Evolutionary conservation across 2,888 invertebrate genomes (phyloP).

Genomic region (Eupelmus urozonus): DNA sequence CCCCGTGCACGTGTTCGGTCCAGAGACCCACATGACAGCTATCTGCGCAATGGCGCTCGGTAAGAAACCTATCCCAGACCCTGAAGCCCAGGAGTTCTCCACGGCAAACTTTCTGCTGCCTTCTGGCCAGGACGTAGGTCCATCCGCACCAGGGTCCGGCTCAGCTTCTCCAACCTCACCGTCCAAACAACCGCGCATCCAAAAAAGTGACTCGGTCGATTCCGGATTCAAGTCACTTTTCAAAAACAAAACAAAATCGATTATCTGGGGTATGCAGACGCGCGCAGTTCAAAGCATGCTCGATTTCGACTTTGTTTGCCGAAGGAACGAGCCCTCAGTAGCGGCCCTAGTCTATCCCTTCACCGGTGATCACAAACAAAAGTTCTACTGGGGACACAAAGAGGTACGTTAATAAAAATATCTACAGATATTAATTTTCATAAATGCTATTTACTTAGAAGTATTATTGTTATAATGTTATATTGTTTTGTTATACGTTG

Average conservation of each 20-base stretch:
- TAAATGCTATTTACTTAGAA: background rate
- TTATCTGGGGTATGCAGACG: slow-evolving; percentile 99
- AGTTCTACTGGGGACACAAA: slow-evolving; percentile 99
- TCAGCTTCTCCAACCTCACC: slow-evolving; percentile 60
- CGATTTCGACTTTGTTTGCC: slow-evolving; percentile 96
- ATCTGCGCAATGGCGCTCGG: slow-evolving; percentile 99
- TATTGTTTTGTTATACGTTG: background rate
- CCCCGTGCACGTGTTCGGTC: slow-evolving; percentile 97
- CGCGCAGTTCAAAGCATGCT: slow-evolving; percentile 97
- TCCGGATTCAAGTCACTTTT: slow-evolving; percentile 82
- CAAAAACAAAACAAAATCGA: slow-evolving; percentile 90
- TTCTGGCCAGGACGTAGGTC: slow-evolving; percentile 82
- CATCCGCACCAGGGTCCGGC: slow-evolving; percentile 61
- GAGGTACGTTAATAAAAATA: slow-evolving; percentile 80
- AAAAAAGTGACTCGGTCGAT: slow-evolving; percentile 68
- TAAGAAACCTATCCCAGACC: slow-evolving; percentile 88
- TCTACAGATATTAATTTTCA: background rate
- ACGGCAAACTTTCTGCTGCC: slow-evolving; percentile 94
- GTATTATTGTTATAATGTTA: background rate
- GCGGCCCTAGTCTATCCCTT: slow-evolving; percentile 99
- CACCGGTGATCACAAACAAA: slow-evolving; percentile 98
- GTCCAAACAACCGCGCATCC: slow-evolving; percentile 59
- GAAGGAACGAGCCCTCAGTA: slow-evolving; percentile 92
- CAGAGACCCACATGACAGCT: slow-evolving; percentile 99
- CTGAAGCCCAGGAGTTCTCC: slow-evolving; percentile 84